Conservation (phyloP, 2,888 invertebrate genomes). For the Tholera decimalis region DNA sequence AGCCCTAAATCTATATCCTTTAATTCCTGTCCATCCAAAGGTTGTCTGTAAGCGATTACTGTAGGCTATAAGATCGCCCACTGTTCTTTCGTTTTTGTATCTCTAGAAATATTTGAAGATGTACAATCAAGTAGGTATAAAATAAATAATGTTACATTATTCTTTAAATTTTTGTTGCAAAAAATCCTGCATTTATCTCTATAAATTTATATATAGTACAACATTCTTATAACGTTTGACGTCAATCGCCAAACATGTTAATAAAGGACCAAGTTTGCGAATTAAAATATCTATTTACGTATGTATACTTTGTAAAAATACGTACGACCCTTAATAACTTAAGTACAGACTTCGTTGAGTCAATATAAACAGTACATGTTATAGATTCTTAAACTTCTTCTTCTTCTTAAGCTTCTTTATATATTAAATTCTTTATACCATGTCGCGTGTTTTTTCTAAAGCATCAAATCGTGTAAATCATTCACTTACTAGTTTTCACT, state of each 20-base stretch:
- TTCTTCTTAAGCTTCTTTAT: background rate
- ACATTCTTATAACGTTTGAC: slow-evolving; percentile 3
- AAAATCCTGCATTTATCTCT: background rate
- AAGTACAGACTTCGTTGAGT: slow-evolving; percentile 12
- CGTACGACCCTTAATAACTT: slow-evolving; percentile 11
- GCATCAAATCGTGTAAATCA: too few species aligned
- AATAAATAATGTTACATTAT: background rate
- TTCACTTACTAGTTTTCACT: too few species aligned
- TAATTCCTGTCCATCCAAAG: too few species aligned
- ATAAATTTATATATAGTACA: slow-evolving; percentile 5
- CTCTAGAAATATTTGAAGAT: too few species aligned
- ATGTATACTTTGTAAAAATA: slow-evolving; percentile 3
- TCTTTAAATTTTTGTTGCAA: background rate
- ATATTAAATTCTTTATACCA: background rate
- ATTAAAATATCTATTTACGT: slow-evolving; percentile 21
- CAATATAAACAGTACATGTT: background rate
- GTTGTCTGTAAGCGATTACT: too few species aligned
- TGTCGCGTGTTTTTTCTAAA: background rate
- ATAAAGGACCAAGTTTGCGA: slow-evolving; percentile 26
- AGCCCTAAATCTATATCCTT: too few species aligned
- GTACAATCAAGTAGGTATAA: too few species aligned
- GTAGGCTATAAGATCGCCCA: too few species aligned
- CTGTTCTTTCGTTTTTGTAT: too few species aligned
- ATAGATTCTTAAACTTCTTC: background rate
- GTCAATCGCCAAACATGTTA: slow-evolving; percentile 34